Evolutionary conservation across 1,140 invertebrate species (phyloP), one percentile per base, ranked within the genome.

Genomic region (Argopecten irradians): DNA sequence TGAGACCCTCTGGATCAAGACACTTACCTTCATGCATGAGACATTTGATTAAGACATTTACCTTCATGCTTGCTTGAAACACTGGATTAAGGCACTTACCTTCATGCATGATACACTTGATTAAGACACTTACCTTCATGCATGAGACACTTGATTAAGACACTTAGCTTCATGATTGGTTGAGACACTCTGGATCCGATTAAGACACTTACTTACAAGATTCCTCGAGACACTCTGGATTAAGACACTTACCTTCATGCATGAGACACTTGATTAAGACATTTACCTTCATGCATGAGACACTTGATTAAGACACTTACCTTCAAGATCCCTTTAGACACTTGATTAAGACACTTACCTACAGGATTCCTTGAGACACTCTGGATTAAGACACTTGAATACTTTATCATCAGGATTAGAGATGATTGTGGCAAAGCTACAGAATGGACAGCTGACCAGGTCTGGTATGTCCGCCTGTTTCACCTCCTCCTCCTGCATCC

Each of bases 321-420:
- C 97, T 95, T 93, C 97, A 97, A 0, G 96, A 96, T 90, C 97
- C 97, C 93, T 96, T 97, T 93, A 96, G 96, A 91, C 97, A 97
- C 33, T 97, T 96, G 95, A 95, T 97, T 97, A 0, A 96, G 90
- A 90, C 11, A 32, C 89, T 83, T 90, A 96, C 95, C 97, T 95
- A 93, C 97, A 97, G 0, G 96, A 96, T 90, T 97, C 97, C 93
- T 96, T 97, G 93, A 96, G 96, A 91, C 97, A 97, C 33, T 97
- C 96, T 8, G 96, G 95, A 95, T 97, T 97, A 0, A 96, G 90
- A 90, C 97, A 97, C 87, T 95, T 96, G 89, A 97, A 97, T 5
- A 97, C 93, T 94, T 96, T 97, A 90, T 97, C 96, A 84, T 96
- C 95, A 16, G 95, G 93, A 19, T 96, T 93, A 7, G 96, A 95